Percentiles rank a stretch among this genome's conserved stretches.
These are phyloP conservation scores for Pheosia tremula DNA, from an alignment of 2,888 invertebrate species.

Conservation along the genomic window DNA sequence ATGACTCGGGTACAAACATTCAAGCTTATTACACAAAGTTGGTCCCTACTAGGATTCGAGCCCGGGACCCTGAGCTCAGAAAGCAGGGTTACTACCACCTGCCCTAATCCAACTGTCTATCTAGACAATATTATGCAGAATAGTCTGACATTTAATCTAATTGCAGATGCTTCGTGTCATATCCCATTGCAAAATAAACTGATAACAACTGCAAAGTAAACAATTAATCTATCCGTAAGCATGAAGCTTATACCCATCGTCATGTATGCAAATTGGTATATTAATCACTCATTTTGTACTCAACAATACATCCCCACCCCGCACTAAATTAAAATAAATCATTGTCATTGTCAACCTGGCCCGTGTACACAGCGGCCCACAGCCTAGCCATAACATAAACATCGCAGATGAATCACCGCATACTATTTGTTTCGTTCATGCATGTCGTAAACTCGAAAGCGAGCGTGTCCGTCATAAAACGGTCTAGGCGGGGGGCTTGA, in stretches of 20 bases:
- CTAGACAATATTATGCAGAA: too few relatives aligned
- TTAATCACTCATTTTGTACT: not conserved
- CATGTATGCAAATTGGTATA: not conserved
- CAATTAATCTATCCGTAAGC: not conserved
- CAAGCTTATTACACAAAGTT: too few relatives aligned
- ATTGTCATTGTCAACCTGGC: constrained; percentile 34
- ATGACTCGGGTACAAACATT: too few relatives aligned
- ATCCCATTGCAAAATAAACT: not conserved
- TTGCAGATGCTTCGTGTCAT: too few relatives aligned
- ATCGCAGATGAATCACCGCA: constrained; percentile 54
- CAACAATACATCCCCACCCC: not conserved
- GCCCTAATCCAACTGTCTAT: too few relatives aligned
- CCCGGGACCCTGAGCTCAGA: too few relatives aligned
- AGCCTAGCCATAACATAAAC: constrained; percentile 64
- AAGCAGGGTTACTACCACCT: too few relatives aligned
- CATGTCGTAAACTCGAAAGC: constrained; percentile 37
- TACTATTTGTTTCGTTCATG: constrained; percentile 41
- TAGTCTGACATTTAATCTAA: too few relatives aligned
- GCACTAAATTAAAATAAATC: constrained; percentile 37
- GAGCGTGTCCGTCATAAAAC: constrained; percentile 58
- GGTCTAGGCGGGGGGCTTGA: constrained; percentile 48
- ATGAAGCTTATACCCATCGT: not conserved
- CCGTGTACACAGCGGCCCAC: constrained; percentile 32
- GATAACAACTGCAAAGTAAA: not conserved
- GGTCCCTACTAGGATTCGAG: too few relatives aligned